phyloP scores from a whole-genome alignment of 1,140 invertebrate species.

The Pteromalus puparum region DNA sequence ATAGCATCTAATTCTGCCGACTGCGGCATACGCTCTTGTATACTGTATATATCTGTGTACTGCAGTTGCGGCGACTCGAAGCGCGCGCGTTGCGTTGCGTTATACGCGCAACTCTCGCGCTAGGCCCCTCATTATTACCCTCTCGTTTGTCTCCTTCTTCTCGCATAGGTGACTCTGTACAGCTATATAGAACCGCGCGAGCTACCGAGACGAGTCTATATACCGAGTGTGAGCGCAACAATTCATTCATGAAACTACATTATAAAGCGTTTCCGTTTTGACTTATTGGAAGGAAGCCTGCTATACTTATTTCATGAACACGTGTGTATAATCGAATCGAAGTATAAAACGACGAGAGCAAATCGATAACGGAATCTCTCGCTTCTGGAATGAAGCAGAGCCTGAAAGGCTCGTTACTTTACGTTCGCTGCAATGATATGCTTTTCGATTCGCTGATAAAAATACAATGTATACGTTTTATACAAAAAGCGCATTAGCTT shows the following conservation, averaged over 20 bases:
- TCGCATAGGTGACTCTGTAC: background rate
- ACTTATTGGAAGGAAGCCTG: background rate
- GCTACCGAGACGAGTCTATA: no score
- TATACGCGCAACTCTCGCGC: conserved; percentile 27
- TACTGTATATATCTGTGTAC: background rate
- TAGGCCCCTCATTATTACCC: conserved; percentile 66
- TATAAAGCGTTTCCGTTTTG: background rate
- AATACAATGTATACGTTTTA: no score
- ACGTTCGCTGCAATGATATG: no score
- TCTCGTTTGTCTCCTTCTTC: conserved; percentile 49
- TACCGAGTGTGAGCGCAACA: no score
- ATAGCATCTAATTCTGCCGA: conserved; percentile 43
- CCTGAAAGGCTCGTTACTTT: no score
- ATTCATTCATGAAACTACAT: conserved; percentile 1
- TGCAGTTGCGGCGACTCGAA: conserved; percentile 2
- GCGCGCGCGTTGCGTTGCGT: conserved; percentile 12
- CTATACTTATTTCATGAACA: background rate
- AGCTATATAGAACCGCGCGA: background rate
- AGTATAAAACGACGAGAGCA: no score
- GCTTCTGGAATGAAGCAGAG: no score
- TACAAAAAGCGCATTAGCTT: no score
- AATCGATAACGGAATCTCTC: no score
- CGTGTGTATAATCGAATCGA: no score
- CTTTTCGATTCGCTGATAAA: no score
- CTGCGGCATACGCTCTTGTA: background rate